Conservation (phyloP, 2,888 invertebrate species). For the Anorthoa munda region DNA sequence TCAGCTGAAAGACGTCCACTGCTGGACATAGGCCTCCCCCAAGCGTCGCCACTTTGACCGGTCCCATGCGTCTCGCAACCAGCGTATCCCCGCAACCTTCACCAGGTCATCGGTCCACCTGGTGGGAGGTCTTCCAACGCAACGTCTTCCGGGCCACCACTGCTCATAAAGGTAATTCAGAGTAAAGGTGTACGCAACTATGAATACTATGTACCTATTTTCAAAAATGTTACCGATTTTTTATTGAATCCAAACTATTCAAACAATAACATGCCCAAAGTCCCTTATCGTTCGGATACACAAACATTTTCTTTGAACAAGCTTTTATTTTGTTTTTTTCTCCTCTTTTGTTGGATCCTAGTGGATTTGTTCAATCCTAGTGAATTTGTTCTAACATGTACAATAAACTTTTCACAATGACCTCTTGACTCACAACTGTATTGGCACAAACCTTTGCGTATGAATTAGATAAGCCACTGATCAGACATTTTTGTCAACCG, state of each 20-base stretch:
- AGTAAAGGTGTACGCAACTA: too few relatives aligned
- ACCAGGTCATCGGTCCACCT: too few relatives aligned
- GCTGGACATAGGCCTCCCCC: too few relatives aligned
- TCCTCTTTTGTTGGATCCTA: slow-evolving; percentile 4
- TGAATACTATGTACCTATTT: not conserved
- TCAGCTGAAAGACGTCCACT: too few relatives aligned
- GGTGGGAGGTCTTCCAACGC: too few relatives aligned
- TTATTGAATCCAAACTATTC: not conserved
- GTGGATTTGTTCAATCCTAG: not conserved
- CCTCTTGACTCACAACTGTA: slow-evolving; percentile 35
- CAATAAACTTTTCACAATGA: slow-evolving; percentile 18
- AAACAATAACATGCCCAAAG: not conserved
- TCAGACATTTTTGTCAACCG: not conserved
- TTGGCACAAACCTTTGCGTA: slow-evolving; percentile 11
- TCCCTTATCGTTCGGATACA: not conserved
- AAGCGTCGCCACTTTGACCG: too few relatives aligned
- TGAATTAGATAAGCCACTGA: not conserved
- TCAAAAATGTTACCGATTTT: not conserved
- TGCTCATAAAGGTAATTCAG: too few relatives aligned
- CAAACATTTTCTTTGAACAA: not conserved
- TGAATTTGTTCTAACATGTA: slow-evolving; percentile 32
- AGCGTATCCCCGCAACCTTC: too few relatives aligned
- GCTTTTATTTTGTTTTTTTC: not conserved
- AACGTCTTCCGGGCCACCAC: too few relatives aligned
- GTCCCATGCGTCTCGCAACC: too few relatives aligned